Conservation (phyloP, 1,140 invertebrate genomes). For the Drosophila subpulchrella region DNA sequence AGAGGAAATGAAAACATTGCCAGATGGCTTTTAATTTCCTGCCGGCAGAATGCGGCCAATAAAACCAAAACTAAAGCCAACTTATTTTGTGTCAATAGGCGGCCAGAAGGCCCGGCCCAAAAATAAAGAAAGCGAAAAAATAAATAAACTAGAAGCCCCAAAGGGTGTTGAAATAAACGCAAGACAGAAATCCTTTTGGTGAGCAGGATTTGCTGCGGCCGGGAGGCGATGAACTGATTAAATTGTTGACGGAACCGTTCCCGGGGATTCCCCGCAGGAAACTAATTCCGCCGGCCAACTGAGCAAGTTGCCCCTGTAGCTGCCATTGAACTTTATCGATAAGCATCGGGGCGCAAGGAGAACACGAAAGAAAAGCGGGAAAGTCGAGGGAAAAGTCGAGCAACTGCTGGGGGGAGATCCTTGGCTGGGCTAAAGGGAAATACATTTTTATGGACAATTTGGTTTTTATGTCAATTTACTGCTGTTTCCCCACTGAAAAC, state of each 20-base stretch:
- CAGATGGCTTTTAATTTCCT: conserved; percentile 76
- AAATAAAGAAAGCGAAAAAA: conserved; percentile 12
- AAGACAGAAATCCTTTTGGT: conserved; percentile 54
- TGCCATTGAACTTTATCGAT: conserved; percentile 78
- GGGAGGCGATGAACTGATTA: conserved; percentile 75
- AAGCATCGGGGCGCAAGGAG: conserved; percentile 54
- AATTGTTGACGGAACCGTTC: conserved; percentile 71
- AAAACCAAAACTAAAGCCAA: conserved; percentile 66
- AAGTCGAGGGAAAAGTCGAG: conserved; percentile 18
- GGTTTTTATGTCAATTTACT: conserved; percentile 83
- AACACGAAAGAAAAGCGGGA: conserved; percentile 13
- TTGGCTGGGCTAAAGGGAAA: conserved; percentile 74
- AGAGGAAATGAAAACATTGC: conserved; percentile 61
- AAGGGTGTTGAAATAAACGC: conserved; percentile 54
- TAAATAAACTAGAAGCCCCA: conserved; percentile 38
- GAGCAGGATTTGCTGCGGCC: conserved; percentile 65
- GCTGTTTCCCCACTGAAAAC: conserved; percentile 77
- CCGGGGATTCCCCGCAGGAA: conserved; percentile 54
- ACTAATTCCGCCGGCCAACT: conserved; percentile 73
- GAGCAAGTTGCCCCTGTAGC: conserved; percentile 46
- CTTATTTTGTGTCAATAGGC: conserved; percentile 66
- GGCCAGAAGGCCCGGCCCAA: conserved; percentile 40
- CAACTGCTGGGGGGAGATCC: conserved; percentile 51
- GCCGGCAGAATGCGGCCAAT: conserved; percentile 56
- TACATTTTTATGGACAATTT: conserved; percentile 83